phyloP scores from a whole-genome alignment of 1,140 invertebrate species.

The Araneus ventricosus region DNA sequence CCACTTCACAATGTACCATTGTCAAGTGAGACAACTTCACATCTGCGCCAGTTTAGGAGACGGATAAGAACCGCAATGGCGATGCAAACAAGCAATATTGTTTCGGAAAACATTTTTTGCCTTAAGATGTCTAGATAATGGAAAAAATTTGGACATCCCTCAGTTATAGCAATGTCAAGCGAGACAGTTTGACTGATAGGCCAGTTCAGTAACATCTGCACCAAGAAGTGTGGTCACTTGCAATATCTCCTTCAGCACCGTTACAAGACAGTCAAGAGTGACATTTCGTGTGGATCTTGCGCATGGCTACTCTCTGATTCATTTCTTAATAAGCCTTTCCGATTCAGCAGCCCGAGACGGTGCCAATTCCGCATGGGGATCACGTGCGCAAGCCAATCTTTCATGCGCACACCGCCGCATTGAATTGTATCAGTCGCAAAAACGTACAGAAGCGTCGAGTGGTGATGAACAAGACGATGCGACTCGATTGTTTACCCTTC shows the following conservation, averaged over 20 bases:
- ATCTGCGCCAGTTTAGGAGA: no score
- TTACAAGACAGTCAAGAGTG: neutral
- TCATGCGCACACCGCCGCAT: neutral
- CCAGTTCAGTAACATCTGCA: neutral
- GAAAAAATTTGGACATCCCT: no score
- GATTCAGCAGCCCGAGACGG: slow-evolving; percentile 16
- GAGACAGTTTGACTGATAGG: neutral
- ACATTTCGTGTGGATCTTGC: slow-evolving; percentile 18
- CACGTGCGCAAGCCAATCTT: slow-evolving; percentile 13
- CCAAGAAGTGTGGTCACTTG: neutral
- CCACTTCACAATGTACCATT: no score
- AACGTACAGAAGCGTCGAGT: slow-evolving; percentile 2
- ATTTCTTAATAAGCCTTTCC: slow-evolving; percentile 26
- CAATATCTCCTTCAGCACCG: neutral
- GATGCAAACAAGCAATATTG: no score
- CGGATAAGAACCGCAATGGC: no score
- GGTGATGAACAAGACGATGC: neutral
- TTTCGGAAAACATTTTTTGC: no score
- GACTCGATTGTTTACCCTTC: slow-evolving; percentile 21
- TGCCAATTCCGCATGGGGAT: slow-evolving; percentile 16
- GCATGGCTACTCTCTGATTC: slow-evolving; percentile 10
- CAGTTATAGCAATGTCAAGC: neutral
- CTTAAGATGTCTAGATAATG: no score
- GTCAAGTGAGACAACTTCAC: no score
- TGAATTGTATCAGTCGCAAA: neutral